Conservation (phyloP, 2,888 invertebrate species). For the Noctua janthe region DNA sequence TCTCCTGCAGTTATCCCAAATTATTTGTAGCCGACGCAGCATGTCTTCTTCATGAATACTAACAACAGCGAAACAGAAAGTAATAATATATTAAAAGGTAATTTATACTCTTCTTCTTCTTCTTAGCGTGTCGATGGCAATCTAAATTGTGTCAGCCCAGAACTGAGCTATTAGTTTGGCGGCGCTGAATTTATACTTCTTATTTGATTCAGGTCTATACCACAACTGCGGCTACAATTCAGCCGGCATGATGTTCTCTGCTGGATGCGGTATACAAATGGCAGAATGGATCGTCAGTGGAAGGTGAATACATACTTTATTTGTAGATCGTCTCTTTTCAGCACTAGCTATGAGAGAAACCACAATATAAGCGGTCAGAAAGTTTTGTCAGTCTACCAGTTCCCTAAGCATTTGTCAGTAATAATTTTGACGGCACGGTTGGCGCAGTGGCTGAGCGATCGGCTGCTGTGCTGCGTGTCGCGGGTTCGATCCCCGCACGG, state of each 20-base stretch:
- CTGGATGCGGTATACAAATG: slow-evolving; percentile 96
- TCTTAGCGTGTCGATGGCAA: no score
- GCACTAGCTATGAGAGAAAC: background rate
- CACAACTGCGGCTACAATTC: slow-evolving; percentile 97
- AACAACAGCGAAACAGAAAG: background rate
- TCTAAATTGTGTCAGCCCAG: no score
- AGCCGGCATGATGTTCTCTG: slow-evolving; percentile 97
- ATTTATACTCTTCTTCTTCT: no score
- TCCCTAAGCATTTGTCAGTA: background rate
- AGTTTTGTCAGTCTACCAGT: background rate
- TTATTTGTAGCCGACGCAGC: background rate
- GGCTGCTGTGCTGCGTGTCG: no score
- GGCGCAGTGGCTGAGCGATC: no score
- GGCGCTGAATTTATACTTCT: no score
- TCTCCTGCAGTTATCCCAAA: no score
- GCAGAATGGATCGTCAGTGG: slow-evolving; percentile 96
- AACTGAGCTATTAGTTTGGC: no score
- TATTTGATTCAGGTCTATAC: slow-evolving; percentile 91
- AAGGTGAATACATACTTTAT: slow-evolving; percentile 76
- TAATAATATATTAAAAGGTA: no score
- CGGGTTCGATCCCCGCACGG: no score
- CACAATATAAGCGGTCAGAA: background rate
- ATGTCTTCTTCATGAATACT: background rate
- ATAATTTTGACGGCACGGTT: no score
- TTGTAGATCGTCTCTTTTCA: background rate